Evolutionary conservation across 1,140 invertebrate genomes (phyloP), one percentile per base, ranked within the genome.

Genomic region (Rhizoglyphus robini): DNA sequence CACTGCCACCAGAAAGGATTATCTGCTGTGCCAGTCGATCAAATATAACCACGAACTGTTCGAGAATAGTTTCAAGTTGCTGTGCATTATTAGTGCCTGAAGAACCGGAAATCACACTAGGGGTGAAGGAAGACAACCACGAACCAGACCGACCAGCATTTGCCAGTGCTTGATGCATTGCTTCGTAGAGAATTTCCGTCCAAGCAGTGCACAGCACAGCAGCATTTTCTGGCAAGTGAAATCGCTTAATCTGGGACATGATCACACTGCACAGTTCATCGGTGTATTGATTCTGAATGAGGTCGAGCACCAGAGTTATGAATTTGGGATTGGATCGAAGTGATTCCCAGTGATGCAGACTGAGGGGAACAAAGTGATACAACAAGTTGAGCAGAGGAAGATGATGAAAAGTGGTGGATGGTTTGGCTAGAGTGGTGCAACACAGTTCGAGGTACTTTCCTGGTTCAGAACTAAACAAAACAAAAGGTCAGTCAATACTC

Each of bases 181-280:
- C 25, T 58, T 69, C 63, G 48, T 54, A 65, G 4, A 69, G 51
- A 20, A 68, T 13, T 34, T 69, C 62, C 27, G 66, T 64, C 62
- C 65, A 69, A 38, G 30, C 48, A 30, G n/a, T 27, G 13, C 20
- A 20, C 15, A 65, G 8, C 54, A 49, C 32, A 31, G 27, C 13
- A 11, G 65, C 4, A 30, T 54, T 49, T 30, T 64, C 41, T 46
- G 51, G 30, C 27, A 30, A 25, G 1, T 4, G 5, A 23, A 59
- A 32, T 20, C 25, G 31, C 54, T 54, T 27, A 5, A 66, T 20
- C 31, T 68, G 67, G 3, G 38, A 23, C 29, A 32, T 20, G 11
- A 68, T 68, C 1, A 66, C 8, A 25, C 36, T 23, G 31, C 57
- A 30, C 11, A 54, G 13, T 64, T 64, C 63, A 20, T 27, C 46